Percentiles rank a stretch among this genome's conserved stretches.
Conservation (phyloP, 2,888 invertebrate genomes). For the Eugnorisma glareosa region DNA sequence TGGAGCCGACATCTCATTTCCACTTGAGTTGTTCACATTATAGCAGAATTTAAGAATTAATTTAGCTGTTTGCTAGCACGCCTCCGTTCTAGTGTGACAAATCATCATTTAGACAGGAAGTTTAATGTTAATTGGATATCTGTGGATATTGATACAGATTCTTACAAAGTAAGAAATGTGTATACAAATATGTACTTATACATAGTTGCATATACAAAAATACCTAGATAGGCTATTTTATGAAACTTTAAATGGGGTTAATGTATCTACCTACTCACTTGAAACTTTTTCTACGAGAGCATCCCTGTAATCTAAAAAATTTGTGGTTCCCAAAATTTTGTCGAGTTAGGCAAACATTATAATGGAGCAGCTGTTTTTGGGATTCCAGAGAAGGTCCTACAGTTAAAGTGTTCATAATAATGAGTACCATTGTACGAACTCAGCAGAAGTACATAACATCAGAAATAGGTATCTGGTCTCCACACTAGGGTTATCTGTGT, state of each 20-base stretch:
- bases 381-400: background rate
- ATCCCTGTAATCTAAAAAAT: background rate
- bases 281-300: background rate
- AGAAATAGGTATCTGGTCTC: no score
- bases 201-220: background rate
- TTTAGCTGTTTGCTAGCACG: slow-evolving; percentile 2
- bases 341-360: background rate
- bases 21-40: slow-evolving; percentile 17
- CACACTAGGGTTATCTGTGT: no score
- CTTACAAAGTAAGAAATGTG: background rate
- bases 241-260: no score
- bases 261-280: background rate
- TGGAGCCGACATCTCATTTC: slow-evolving; percentile 44
- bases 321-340: background rate
- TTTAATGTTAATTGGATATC: background rate
- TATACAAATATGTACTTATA: background rate
- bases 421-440: background rate
- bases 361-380: background rate
- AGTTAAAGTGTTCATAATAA: background rate
- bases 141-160: background rate
- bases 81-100: slow-evolving; percentile 36
- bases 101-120: slow-evolving; percentile 10
- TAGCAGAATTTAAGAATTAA: slow-evolving; percentile 30
- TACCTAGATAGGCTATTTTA: background rate
- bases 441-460: no score